Conservation (phyloP, 2,113 vertebrate genomes). For the Eclectus roratus region DNA sequence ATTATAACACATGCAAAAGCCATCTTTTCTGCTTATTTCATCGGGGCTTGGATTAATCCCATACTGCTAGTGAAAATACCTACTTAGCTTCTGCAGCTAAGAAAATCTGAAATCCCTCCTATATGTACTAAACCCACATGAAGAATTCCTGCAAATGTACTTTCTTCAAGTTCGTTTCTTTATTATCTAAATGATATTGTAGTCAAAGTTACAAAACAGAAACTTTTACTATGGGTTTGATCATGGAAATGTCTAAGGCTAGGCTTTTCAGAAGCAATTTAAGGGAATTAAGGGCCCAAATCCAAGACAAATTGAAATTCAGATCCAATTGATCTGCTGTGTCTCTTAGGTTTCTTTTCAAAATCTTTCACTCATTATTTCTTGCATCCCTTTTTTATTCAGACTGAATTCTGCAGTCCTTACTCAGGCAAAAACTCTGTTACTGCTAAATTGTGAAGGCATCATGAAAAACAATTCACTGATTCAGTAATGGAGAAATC, state of each 20-base stretch:
- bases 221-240: neutral
- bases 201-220: neutral
- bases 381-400: neutral
- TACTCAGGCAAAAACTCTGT: neutral
- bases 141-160: neutral
- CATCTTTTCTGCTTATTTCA: neutral
- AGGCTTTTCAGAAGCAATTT: neutral
- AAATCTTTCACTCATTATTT: neutral
- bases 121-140: neutral
- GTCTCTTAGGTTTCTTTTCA: neutral
- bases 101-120: neutral
- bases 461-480: neutral
- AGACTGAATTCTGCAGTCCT: neutral
- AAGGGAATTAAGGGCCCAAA: neutral
- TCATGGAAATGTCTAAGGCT: neutral
- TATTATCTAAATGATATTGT: neutral
- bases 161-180: neutral
- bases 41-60: neutral
- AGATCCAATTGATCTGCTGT: neutral
- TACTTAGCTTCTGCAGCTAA: neutral
- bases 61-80: neutral
- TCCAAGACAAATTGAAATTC: neutral
- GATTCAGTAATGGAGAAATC: neutral
- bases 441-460: neutral
- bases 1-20: neutral